phyloP scores from a whole-genome alignment of 1,140 invertebrate genomes.

The Polypedilum vanderplanki region DNA sequence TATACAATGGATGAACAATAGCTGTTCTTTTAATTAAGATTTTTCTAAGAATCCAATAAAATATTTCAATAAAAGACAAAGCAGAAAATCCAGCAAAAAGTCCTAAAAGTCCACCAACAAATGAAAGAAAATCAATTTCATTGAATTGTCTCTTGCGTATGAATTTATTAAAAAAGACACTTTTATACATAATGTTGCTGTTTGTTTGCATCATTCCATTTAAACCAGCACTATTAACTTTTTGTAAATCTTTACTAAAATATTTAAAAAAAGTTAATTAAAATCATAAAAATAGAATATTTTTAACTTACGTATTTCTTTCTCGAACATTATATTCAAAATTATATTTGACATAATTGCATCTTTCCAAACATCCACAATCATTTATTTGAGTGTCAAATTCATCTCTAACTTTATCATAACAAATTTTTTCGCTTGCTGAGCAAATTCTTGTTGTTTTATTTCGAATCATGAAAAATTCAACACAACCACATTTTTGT shows the following conservation, averaged over 20 bases:
- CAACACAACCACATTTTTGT: conserved; percentile 56
- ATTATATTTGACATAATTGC: background rate
- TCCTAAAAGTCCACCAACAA: conserved; percentile 51
- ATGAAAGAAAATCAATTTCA: conserved; percentile 47
- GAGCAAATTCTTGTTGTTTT: background rate
- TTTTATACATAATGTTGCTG: too few species aligned
- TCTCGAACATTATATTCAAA: too few species aligned
- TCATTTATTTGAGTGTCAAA: background rate
- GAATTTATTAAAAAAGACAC: background rate
- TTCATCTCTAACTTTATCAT: background rate
- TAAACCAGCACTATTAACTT: too few species aligned
- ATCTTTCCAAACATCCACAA: background rate
- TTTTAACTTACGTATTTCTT: too few species aligned
- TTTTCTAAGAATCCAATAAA: conserved; percentile 39
- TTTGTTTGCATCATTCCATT: too few species aligned
- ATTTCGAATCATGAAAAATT: conserved; percentile 61
- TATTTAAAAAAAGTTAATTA: too few species aligned
- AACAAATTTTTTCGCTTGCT: background rate
- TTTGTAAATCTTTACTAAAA: too few species aligned
- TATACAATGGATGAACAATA: too few species aligned
- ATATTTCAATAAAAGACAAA: conserved; percentile 49
- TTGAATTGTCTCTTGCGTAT: background rate
- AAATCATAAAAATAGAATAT: too few species aligned
- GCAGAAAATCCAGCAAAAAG: conserved; percentile 53
- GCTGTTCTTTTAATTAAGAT: too few species aligned